Evolutionary conservation across 2,113 vertebrate genomes (phyloP), one percentile per base, ranked within the genome.

Genomic region (Uria aalge): DNA sequence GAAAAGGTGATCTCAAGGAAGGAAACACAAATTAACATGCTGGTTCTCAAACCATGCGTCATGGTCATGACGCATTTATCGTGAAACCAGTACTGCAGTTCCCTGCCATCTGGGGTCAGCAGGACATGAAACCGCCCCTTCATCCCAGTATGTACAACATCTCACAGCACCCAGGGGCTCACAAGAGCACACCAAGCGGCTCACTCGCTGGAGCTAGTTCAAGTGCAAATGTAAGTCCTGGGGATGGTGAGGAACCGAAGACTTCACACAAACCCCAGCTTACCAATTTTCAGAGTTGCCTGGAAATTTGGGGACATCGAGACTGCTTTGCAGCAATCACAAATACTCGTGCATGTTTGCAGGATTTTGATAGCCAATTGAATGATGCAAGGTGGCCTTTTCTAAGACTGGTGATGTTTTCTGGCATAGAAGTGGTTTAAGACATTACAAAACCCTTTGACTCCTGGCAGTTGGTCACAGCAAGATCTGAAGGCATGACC

Each of bases 21-120:
- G 3, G 32, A 90, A 95, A 73, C 21, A 74, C 1, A 66, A 82
- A 85, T 45, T 41, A 82, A 40, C 18, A 26, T 0, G 24, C 9
- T 6, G 1, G 38, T 27, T 68, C 23, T 81, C 30, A 32, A 86
- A 30, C 9, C 12, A 7, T 18, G 5, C 55, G 36, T 62, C 36
- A 43, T 4, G 16, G 52, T 15, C 30, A 43, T 0, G 0, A 21
- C 1, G 0, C 22, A 53, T 36, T 55, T 79, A 66, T 6, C 62
- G 34, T 64, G 47, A 92, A 53, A 83, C 8, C 11, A 62, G 15
- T 19, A 41, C 22, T 50, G 53, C 3, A 5, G 18, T 66, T 85
- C 15, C 26, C 17, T 55, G 24, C 12, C 23, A 40, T 36, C 1
- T 68, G 34, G 13, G 22, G 24, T 47, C 40, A 71, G 19, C n/a